Conservation (phyloP, 2,888 invertebrate genomes). For the Melolontha melolontha region DNA sequence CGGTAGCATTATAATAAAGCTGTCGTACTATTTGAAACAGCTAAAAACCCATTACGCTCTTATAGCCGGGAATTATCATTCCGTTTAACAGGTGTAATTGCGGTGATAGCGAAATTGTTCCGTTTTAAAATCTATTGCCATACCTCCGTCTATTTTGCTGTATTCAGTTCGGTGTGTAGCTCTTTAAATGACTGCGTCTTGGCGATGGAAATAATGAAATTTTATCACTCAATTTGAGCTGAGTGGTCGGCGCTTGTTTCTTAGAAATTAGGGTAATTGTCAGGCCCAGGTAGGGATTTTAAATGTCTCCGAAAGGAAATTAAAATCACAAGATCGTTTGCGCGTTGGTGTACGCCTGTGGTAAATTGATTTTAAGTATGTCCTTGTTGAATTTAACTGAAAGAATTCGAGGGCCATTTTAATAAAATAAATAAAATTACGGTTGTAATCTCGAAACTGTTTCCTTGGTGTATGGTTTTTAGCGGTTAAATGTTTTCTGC, state of each 20-base stretch:
- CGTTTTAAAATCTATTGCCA: too few species aligned
- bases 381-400: constrained; percentile 12
- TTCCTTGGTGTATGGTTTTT: not conserved
- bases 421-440: constrained; percentile 5
- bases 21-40: too few species aligned
- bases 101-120: too few species aligned
- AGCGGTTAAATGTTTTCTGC: too few species aligned
- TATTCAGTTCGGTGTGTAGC: not conserved
- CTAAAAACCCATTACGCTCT: too few species aligned
- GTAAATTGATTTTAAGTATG: constrained; percentile 21
- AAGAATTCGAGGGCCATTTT: constrained; percentile 5
- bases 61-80: too few species aligned
- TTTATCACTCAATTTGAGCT: constrained; percentile 5
- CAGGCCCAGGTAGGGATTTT: not conserved
- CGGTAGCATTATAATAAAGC: too few species aligned
- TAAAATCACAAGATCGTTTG: constrained; percentile 20
- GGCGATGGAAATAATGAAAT: constrained; percentile 3
- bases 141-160: too few species aligned
- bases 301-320: constrained; percentile 11
- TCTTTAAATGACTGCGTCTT: constrained; percentile 1
- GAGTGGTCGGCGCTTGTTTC: not conserved
- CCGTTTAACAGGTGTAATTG: too few species aligned
- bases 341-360: not conserved
- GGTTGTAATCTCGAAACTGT: not conserved
- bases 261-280: constrained; percentile 9